Base-by-base conservation (phyloP, 2,888 invertebrate genomes). In the Euspilapteryx auroguttella region DNA sequence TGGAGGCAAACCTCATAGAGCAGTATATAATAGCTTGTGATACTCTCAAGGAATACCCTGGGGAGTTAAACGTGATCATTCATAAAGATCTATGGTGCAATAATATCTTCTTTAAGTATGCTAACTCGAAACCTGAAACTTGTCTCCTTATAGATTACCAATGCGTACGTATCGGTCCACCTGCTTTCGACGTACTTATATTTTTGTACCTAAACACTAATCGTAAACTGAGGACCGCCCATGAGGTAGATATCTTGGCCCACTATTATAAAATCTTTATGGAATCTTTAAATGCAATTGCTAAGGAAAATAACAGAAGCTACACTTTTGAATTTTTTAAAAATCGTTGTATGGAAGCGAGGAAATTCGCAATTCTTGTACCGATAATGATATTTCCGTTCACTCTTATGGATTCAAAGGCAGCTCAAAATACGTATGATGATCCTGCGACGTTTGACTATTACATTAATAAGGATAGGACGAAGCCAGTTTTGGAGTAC, bases 1-100 rank as follows among this genome's bases (percentile, higher is more conserved):
- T 64, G 20, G 58, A 61, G 32, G 32, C 36, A 2, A 40, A 44
- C 14, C 30, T 65, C 2, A 27, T 35, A 0, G 35, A 47, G 21
- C 27, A 42, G 9, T 63, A 42, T 30, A 17, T 64, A 1, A 33
- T 45, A 28, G 55, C 58, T 1, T 58, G 69, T 36, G 44, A 46
- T n/a, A 46, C 40, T 4, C 27, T 69, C 4, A 41, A 33, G 7
- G 49, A 52, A 8, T 40, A 48, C 5, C 37, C 48, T 6, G 44
- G 42, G 2, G 56, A 55, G 2, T 32, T 69, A 0, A 73, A 73
- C 28, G 55, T 63, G 0, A 32, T 66, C 3, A 34, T 62, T 2
- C 73, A 73, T 29, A 66, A 55, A 27, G 73, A 73, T 28, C 31
- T 71, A 14, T 73, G 73, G 73, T 40, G 45, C 1, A 66, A 66